Evolutionary conservation across 1,140 invertebrate species (phyloP).

Genomic region (Ericerus pela): DNA sequence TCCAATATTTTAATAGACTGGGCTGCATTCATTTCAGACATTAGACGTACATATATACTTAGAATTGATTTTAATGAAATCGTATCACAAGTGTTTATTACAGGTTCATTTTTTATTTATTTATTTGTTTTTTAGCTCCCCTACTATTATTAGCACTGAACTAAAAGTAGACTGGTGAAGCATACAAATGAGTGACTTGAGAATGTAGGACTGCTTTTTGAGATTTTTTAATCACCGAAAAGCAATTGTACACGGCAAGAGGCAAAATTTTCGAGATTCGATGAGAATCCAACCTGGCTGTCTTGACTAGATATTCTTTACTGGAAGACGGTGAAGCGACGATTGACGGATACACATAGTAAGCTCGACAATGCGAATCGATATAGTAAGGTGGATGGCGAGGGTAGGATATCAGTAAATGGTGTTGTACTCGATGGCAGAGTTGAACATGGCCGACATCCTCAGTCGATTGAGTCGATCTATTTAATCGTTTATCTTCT

Average conservation of each 20-base stretch:
- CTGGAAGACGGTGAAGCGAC: constrained; percentile 20
- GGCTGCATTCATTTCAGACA: too few relatives aligned
- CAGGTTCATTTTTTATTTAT: too few relatives aligned
- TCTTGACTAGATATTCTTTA: constrained; percentile 23
- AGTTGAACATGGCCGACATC: constrained; percentile 43
- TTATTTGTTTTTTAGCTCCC: too few relatives aligned
- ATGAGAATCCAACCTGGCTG: constrained; percentile 24
- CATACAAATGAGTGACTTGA: too few relatives aligned
- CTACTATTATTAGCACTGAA: too few relatives aligned
- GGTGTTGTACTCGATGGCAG: constrained; percentile 36
- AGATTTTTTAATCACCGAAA: not conserved
- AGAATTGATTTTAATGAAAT: too few relatives aligned
- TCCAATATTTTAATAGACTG: too few relatives aligned
- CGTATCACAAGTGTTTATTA: too few relatives aligned
- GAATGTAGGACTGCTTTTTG: not conserved
- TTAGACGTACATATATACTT: too few relatives aligned
- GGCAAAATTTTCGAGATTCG: too few relatives aligned
- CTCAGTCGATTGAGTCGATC: constrained; percentile 51
- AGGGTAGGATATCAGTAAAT: constrained; percentile 38
- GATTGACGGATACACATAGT: constrained; percentile 38
- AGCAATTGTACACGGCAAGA: not conserved
- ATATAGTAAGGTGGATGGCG: constrained; percentile 42
- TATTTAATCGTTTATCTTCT: constrained; percentile 19
- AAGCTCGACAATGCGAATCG: constrained; percentile 45
- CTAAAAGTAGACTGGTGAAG: too few relatives aligned